Evolutionary conservation across 1,140 invertebrate genomes (phyloP), one percentile per base, ranked within the genome.

Genomic region (Colletes gigas): DNA sequence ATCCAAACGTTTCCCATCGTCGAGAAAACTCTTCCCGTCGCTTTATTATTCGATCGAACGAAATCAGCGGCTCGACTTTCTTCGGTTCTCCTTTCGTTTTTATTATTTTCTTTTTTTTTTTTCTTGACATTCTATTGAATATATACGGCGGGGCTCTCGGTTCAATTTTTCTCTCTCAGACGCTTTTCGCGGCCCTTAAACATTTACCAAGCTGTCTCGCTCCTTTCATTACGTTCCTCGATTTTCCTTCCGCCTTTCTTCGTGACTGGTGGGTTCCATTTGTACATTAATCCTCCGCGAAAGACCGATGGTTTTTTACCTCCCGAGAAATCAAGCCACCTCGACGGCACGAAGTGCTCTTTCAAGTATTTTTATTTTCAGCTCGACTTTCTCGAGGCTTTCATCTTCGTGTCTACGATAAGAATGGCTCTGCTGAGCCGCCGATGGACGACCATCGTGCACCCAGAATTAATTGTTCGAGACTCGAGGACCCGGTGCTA

Each of bases 381-480:
- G 17, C 19, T 17, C 14, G 8, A 63, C 60, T 0, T 44, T 15
- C 17, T 17, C 67, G 21, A 41, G 54, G 63, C 73, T 65, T 78
- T 77, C 17, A 81, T 52, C 55, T 65, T 50, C 54, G 57, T 30
- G 52, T 52, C 19, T 21, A 4, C 30, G n/a, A 71, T 65, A 52
- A 70, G 21, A 54, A 67, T 70, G 10, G 7, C 21, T 78, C n/a
- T 21, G 39, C 5, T 44, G 52, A 80, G 30, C 62, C 68, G 12
- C 17, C 30, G 66, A 55, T 55, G 54, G 14, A 55, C 15, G 41
- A 19, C 15, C 62, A 19, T 66, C 63, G 17, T 14, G 21, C 39
- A 71, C 17, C 14, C 59, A n/a, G 59, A 52, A 82, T 79, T 79
- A 82, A 82, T 82, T 79, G 44, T 52, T 75, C 72, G 55, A n/a